These are phyloP conservation scores for Gila orcuttii DNA, from an alignment of 2,113 vertebrate genomes.

Conservation along the genomic window DNA sequence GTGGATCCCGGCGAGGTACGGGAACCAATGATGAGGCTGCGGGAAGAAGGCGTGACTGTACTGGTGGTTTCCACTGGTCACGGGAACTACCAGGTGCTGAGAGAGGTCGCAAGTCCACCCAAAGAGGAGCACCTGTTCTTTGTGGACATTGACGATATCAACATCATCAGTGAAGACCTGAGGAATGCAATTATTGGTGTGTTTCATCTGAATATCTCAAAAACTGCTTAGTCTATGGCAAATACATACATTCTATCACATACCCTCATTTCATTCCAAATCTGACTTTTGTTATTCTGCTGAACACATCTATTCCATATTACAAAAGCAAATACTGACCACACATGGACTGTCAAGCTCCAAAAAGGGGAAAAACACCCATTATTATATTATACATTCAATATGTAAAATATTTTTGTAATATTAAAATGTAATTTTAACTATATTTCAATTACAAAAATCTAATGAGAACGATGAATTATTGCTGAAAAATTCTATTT, in stretches of 20 bases:
- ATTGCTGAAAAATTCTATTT: neutral
- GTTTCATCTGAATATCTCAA: neutral
- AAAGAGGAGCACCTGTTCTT: conserved; percentile 84
- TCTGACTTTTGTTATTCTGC: neutral
- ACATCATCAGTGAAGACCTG: conserved; percentile 85
- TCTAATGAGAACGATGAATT: neutral
- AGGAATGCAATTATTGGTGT: conserved; percentile 85
- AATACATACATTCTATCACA: neutral
- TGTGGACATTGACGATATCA: conserved; percentile 92
- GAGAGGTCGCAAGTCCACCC: conserved; percentile 82
- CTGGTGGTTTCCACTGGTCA: conserved; percentile 91
- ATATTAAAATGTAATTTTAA: neutral
- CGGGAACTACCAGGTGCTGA: conserved; percentile 83
- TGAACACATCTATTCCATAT: neutral
- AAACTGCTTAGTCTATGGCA: neutral
- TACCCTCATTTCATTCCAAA: neutral
- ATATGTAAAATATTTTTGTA: neutral
- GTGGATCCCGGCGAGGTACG: conserved; percentile 86
- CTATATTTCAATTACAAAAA: neutral
- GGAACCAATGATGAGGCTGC: conserved; percentile 82
- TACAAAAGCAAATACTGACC: neutral
- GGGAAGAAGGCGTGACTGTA: conserved; percentile 82
- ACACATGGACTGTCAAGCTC: neutral
- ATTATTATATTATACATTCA: neutral
- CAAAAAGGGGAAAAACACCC: neutral